These are phyloP conservation scores for Melanerpes aurifrons DNA, from an alignment of 2,113 vertebrate species.

Conservation along the genomic window DNA sequence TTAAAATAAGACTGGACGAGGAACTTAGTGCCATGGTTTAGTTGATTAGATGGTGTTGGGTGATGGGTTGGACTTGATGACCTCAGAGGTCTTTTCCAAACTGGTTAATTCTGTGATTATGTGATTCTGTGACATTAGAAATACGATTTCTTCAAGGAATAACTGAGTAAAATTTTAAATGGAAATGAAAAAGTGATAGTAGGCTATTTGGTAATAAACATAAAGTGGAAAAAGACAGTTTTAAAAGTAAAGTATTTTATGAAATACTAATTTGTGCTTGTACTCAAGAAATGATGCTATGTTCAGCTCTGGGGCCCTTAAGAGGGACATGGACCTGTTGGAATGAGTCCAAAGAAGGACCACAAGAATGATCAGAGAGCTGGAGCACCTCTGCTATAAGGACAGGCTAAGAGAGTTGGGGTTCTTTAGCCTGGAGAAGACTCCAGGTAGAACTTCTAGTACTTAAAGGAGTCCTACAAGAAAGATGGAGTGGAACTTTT, in stretches of 20 bases:
- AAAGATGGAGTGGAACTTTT: not conserved
- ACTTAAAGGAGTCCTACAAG: not conserved
- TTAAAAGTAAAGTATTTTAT: not conserved
- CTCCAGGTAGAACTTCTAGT: not conserved
- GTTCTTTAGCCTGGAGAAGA: not conserved
- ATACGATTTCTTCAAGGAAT: not conserved
- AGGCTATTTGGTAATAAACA: not conserved
- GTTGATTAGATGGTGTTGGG: too few species aligned
- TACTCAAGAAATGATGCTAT: not conserved
- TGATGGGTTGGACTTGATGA: too few species aligned
- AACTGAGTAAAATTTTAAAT: not conserved
- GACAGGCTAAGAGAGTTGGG: not conserved
- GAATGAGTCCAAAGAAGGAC: not conserved
- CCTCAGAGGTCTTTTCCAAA: too few species aligned
- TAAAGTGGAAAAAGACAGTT: not conserved
- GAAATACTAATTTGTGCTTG: not conserved
- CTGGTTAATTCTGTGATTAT: too few species aligned
- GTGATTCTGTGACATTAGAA: not conserved
- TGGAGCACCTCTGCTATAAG: not conserved
- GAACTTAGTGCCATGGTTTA: too few species aligned
- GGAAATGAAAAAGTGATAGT: not conserved
- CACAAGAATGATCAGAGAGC: not conserved
- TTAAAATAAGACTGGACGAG: too few species aligned
- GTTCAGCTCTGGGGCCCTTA: not conserved
- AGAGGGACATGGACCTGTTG: not conserved